phyloP scores from a whole-genome alignment of 1,140 invertebrate genomes.

The Scaptomyza montana region DNA sequence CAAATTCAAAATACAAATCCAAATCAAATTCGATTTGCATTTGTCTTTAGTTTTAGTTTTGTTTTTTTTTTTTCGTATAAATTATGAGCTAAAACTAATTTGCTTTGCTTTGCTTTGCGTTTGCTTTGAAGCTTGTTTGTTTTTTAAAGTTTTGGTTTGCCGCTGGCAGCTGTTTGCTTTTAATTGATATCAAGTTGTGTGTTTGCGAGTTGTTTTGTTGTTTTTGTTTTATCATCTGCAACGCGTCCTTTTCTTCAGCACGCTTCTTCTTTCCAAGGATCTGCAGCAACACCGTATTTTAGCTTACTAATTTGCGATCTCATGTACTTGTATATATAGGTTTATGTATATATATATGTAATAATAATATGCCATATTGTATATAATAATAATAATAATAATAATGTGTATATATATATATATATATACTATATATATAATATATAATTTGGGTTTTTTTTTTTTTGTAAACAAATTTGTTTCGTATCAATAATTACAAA shows the following conservation, averaged over 20 bases:
- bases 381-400: conserved; percentile 70
- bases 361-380: conserved; percentile 77
- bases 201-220: conserved; percentile 8
- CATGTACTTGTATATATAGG: conserved; percentile 40
- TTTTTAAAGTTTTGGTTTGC: conserved; percentile 61
- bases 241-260: conserved; percentile 19
- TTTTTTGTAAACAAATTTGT: conserved; percentile 78
- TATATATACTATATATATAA: conserved; percentile 56
- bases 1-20: conserved; percentile 2
- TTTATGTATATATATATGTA: conserved; percentile 58
- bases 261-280: conserved; percentile 11
- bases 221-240: conserved; percentile 13
- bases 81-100: too few species aligned
- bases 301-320: conserved; percentile 34
- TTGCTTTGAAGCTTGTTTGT: conserved; percentile 25
- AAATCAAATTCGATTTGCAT: conserved; percentile 11
- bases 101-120: conserved; percentile 29
- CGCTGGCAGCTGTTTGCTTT: conserved; percentile 69
- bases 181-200: conserved; percentile 63
- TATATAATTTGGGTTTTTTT: conserved; percentile 64
- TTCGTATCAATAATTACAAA: conserved; percentile 77
- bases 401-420: conserved; percentile 44
- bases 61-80: conserved; percentile 10
- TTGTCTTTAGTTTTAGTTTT: not conserved
- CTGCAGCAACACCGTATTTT: conserved; percentile 45